These are phyloP conservation scores for Brachionus koreanus DNA, from an alignment of 1,140 invertebrate species.

Conservation along the genomic window DNA sequence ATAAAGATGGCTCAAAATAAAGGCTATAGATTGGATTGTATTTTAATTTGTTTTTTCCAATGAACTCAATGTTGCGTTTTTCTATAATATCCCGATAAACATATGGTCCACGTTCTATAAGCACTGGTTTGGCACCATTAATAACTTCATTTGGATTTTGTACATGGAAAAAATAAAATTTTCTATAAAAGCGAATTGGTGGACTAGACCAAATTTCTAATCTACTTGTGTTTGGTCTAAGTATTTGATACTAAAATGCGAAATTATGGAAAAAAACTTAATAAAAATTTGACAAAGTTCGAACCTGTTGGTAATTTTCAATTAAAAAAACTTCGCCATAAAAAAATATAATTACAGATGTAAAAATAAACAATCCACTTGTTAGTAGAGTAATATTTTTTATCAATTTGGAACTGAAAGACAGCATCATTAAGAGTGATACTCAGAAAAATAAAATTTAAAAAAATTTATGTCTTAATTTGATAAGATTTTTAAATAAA, in stretches of 20 bases:
- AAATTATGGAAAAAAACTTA: not conserved
- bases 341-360: not conserved
- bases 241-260: not conserved
- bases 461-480: no score
- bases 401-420: not conserved
- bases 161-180: slow-evolving; percentile 21
- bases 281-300: not conserved
- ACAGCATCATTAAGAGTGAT: not conserved
- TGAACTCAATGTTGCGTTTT: slow-evolving; percentile 19
- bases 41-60: not conserved
- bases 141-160: not conserved
- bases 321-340: not conserved
- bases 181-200: not conserved
- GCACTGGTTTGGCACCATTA: not conserved
- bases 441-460: not conserved
- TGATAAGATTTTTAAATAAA: no score
- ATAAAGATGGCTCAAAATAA: not conserved
- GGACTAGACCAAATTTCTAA: not conserved
- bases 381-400: not conserved
- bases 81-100: not conserved
- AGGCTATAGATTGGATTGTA: not conserved
- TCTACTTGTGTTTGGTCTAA: not conserved
- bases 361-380: not conserved
- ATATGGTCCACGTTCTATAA: slow-evolving; percentile 24
- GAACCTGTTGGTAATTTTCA: not conserved